Evolutionary conservation across 2,113 vertebrate species (phyloP).

Genomic region (Leucopsar rothschildi): DNA sequence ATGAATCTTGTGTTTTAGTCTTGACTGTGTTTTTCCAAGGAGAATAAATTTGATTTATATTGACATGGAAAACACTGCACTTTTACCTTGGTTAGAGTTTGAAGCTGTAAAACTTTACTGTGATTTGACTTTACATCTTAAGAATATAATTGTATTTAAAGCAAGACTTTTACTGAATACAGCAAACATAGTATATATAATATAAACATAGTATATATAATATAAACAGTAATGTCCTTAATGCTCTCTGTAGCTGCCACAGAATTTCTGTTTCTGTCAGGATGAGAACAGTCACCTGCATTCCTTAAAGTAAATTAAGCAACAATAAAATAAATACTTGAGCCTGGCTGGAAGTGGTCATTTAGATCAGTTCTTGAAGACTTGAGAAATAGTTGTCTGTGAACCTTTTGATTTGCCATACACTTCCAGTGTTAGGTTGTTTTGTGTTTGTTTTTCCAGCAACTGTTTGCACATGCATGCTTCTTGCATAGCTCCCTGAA

Average conservation of each 20-base stretch:
- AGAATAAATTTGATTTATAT: not conserved
- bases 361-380: not conserved
- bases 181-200: too few relatives aligned
- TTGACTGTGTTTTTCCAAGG: conserved; percentile 11
- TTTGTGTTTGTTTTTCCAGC: conserved; percentile 18
- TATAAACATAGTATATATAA: not conserved
- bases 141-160: conserved; percentile 8
- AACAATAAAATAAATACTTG: not conserved
- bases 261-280: conserved; percentile 13
- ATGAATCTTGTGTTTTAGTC: not conserved
- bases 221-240: conserved; percentile 26
- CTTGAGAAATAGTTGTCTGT: not conserved
- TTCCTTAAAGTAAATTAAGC: conserved; percentile 34
- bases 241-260: not conserved
- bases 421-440: not conserved
- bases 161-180: conserved; percentile 23
- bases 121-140: not conserved
- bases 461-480: conserved; percentile 4
- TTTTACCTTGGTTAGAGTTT: conserved; percentile 4
- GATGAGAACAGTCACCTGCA: not conserved
- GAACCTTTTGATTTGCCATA: not conserved
- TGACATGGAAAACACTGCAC: not conserved
- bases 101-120: not conserved
- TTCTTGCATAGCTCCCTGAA: conserved; percentile 11
- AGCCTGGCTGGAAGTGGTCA: not conserved